Evolutionary conservation across 2,113 vertebrate genomes (phyloP).

Genomic region (Illadopsis cleaveri): DNA sequence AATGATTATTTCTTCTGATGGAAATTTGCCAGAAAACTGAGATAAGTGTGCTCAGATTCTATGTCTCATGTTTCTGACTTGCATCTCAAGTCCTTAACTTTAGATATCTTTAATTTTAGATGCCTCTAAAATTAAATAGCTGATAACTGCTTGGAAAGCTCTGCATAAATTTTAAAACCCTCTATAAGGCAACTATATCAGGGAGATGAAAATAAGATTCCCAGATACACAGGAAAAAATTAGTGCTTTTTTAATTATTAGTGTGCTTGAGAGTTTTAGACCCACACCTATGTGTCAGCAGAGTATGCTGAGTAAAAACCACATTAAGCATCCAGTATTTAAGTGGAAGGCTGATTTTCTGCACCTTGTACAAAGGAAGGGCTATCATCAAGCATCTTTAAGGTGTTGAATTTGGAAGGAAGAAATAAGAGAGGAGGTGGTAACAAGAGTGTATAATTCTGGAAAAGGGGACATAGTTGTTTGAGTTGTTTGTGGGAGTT

Average conservation of each 20-base stretch:
- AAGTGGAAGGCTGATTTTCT: neutral
- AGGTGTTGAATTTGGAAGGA: neutral
- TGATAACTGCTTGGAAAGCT: neutral
- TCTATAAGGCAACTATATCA: neutral
- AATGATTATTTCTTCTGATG: neutral
- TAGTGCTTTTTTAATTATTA: neutral
- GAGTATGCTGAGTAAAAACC: neutral
- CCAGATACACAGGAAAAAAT: neutral
- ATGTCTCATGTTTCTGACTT: neutral
- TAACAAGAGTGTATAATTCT: neutral
- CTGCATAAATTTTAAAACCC: neutral
- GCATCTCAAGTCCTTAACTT: neutral
- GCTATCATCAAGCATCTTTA: neutral
- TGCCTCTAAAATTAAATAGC: neutral
- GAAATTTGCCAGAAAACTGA: neutral
- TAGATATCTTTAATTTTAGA: neutral
- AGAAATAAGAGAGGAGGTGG: neutral
- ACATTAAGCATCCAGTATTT: neutral
- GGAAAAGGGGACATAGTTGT: neutral
- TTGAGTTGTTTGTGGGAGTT: neutral
- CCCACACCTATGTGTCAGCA: neutral
- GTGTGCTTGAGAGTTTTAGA: neutral
- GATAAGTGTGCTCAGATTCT: neutral
- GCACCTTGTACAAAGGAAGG: neutral
- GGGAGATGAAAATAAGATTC: neutral